Evolutionary conservation across 2,888 invertebrate genomes (phyloP), one percentile per base, ranked within the genome.

Genomic region (Eilema caniola): DNA sequence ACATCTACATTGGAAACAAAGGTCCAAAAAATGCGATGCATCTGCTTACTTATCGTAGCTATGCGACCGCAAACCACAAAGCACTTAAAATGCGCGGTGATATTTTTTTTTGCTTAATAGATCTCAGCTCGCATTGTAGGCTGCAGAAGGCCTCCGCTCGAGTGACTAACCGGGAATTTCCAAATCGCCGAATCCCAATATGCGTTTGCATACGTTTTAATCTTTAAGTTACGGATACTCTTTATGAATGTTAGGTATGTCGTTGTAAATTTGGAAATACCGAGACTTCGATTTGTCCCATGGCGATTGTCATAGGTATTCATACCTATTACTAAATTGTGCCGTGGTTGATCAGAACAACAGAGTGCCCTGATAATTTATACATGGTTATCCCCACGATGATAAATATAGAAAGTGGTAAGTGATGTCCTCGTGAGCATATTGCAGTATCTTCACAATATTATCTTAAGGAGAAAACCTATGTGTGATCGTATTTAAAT

Each of bases 121-220:
- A 62, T 12, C 23, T 62, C 31, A 57, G 23, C 41, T 59, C 33
- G 56, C 4, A 2, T 59, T 53, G 60, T 65, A 67, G 71, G 59
- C 70, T 25, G 63, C 56, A 70, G 71, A 69, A 41, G 70, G 61
- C 61, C 62, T 53, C 47, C 47, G 61, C 62, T 28, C 24, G n/a
- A 24, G 57, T 80, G 78, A 80, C 65, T 73, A 70, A 78, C 69
- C 65, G 80, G 77, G 76, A 59, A 73, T 78, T 80, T 77, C 75
- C 77, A 3, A 79, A 68, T 69, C 61, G 20, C n/a, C 41, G 62
- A 66, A n/a, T n/a, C n/a, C n/a, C n/a, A n/a, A n/a, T n/a, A n/a
- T n/a, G n/a, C n/a, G n/a, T n/a, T n/a, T 61, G 70, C 60, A 72
- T 64, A 41, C 12, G 57, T 59, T 57, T 62, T 25, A 59, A 37